Percentiles rank a stretch among this genome's conserved stretches.
Conservation (phyloP, 1,140 invertebrate genomes). For the Antheraea mylitta region DNA sequence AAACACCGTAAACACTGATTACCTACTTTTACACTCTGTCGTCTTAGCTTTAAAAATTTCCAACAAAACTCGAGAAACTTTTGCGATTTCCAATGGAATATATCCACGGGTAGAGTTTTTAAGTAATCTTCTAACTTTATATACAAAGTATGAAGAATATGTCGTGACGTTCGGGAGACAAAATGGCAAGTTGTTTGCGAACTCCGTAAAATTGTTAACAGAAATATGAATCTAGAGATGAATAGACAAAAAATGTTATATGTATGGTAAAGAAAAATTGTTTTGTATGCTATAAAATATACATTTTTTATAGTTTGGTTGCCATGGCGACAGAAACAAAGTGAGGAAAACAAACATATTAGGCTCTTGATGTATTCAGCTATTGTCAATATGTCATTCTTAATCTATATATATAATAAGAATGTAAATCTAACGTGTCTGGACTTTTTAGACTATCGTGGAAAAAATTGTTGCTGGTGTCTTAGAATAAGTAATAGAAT, state of each 20-base stretch:
- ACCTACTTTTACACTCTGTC: neutral
- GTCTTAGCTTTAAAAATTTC: slow-evolving; percentile 5
- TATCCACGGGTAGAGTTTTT: slow-evolving; percentile 15
- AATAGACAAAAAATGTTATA: neutral
- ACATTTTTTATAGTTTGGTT: no score
- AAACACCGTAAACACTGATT: neutral
- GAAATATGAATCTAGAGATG: neutral
- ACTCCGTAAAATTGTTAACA: slow-evolving; percentile 1
- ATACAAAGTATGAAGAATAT: slow-evolving; percentile 13
- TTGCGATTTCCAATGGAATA: slow-evolving; percentile 14
- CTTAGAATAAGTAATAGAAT: no score
- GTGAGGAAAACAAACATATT: no score
- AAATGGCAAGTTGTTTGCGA: neutral
- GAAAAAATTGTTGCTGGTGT: no score
- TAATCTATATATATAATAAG: no score
- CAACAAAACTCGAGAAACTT: slow-evolving; percentile 10
- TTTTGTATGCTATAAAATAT: no score
- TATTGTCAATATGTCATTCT: no score
- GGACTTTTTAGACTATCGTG: no score
- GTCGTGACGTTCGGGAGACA: neutral
- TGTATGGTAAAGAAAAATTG: neutral
- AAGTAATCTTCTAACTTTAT: slow-evolving; percentile 22
- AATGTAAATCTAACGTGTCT: no score
- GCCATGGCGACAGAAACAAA: no score
- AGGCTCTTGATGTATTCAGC: no score